Conservation (phyloP, 2,888 invertebrate species). For the Lasioglossum oenotherae region DNA sequence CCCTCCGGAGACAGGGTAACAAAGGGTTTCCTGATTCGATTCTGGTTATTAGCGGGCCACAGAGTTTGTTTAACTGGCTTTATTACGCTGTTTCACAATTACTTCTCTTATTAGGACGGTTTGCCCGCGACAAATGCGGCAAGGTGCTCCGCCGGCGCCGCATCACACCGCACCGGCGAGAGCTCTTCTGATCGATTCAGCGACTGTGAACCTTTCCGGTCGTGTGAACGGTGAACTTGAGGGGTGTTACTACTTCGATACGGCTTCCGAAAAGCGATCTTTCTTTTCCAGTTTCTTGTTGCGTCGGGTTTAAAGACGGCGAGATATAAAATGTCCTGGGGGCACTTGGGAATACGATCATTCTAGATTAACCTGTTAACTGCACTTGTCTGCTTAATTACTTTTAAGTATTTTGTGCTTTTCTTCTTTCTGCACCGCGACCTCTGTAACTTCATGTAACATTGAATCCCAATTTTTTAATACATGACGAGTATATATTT, state of each 20-base stretch:
- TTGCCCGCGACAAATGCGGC: slow-evolving; percentile 29
- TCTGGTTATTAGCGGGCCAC: slow-evolving; percentile 49
- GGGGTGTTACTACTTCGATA: not conserved
- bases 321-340: not conserved
- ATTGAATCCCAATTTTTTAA: not conserved
- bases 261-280: not conserved
- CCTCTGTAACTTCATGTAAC: not conserved
- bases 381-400: not conserved
- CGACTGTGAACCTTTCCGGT: slow-evolving; percentile 7
- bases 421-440: too few species aligned
- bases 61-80: slow-evolving; percentile 61
- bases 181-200: not conserved
- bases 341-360: not conserved
- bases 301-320: not conserved
- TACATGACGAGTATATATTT: not conserved
- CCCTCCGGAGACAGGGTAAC: slow-evolving; percentile 53
- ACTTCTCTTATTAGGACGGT: slow-evolving; percentile 28
- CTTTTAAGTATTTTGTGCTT: not conserved
- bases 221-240: not conserved
- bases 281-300: slow-evolving; percentile 6
- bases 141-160: not conserved
- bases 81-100: slow-evolving; percentile 46
- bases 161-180: not conserved
- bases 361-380: not conserved
- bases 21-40: slow-evolving; percentile 60